Base-by-base conservation (phyloP, 2,888 invertebrate species). In the Mesopsocus fuscifrons region DNA sequence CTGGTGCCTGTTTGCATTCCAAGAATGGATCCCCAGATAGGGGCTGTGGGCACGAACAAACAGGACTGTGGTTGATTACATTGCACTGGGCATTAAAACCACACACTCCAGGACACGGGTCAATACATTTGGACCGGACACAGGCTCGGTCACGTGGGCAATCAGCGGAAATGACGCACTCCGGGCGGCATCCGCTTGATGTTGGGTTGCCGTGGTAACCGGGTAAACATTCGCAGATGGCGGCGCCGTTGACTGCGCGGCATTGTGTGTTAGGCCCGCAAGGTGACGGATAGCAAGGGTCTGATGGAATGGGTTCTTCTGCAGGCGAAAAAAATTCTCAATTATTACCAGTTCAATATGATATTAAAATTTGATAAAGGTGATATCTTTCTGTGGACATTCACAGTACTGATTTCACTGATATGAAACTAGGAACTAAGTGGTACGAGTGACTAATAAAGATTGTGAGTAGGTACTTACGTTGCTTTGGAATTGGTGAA, bases 61-160 rank as follows among this genome's bases (percentile, higher is more conserved):
- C 76, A 1, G 89, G 84, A 56, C 77, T 80, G 58, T 89, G 89
- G 55, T 84, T 81, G 48, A 83, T 72, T 2, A 82, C 76, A 53
- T 72, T 70, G 55, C 89, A 89, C 50, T 74, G 64, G 1, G 89
- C 80, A 41, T 71, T 70, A 49, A 76, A 67, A 46, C 87, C 85
- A 49, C 87, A 87, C 9, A 78, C 72, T 30, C 83, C 82, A 15
- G 71, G 70, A 52, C 87, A 88, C 30, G 85, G 84, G 54, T 87
- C 76, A 3, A 73, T 64, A 54, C 87, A 88, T 59, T 77, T 83
- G 48, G 75, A 74, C 54, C 79, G 79, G 3, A 77, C 71, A 54
- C 88, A 88, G 6, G 83, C 77, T 53, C 70, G 70, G 49, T 79
- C 66, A 48, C 72, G 71, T 22, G 78, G 64, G 55, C 87, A 87